Evolutionary conservation across 1,140 invertebrate species (phyloP), one percentile per base, ranked within the genome.

Genomic region (Bombus sibiricus): DNA sequence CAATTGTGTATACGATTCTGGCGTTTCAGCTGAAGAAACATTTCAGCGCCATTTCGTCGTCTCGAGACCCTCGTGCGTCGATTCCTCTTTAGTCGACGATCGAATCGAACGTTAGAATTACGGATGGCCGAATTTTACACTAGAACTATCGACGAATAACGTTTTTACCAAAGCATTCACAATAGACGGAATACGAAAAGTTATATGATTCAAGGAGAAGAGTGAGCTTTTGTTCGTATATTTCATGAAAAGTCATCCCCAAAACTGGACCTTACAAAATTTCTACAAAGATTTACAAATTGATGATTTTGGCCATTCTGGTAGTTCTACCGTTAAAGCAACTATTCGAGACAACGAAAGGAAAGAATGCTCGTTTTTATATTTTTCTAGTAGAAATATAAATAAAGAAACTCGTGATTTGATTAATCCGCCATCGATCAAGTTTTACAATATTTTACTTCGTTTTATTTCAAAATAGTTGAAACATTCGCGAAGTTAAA

Each of bases 1-100:
- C 91, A 92, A 66, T 89, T 92, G 90, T 89, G 89, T 73, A 90
- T 62, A 91, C 83, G 39, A 68, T n/a, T n/a, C 15, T 76, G 57
- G 34, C 34, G 73, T 87, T 34, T 18, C 91, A 91, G 76, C 88
- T 91, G 91, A 89, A 80, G 73, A 90, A 90, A 91, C 80, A 84
- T 80, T 62, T 62, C 28, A 28, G 28, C 28, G 28, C 3, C 59
- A 3, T 62, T 62, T 62, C 28, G 59, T 62, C 59, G 59, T 62
- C 59, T 32, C 62, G n/a, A 32, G 12, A 68, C 41, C 25, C 43
- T 39, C 64, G 37, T 32, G 2, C 32, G 32, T 34, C 39, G 66
- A 80, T 69, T 53, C 18, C 47, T 53, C 18, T 53, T 53, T 53
- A 22, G 18, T 53, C 47, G 18, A 53, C 18, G 47, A 53, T 53